Percentiles rank a stretch among this genome's conserved stretches.
Conservation (phyloP, 2,888 invertebrate species). For the Idaea dimidiata region DNA sequence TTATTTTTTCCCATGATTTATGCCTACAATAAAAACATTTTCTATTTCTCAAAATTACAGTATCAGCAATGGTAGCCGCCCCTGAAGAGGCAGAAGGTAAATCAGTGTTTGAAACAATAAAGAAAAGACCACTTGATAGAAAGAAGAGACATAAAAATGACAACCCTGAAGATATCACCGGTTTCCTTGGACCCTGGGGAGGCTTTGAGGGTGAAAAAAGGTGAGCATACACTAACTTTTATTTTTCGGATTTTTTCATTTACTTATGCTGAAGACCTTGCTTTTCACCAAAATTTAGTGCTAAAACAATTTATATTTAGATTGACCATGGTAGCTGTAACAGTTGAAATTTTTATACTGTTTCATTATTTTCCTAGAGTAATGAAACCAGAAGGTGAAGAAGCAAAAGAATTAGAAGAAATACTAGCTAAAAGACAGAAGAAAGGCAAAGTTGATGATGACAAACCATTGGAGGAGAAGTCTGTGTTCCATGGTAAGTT, state of each 20-base stretch:
- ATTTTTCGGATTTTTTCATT: not conserved
- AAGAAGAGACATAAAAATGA: constrained; percentile 94
- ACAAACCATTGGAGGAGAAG: constrained; percentile 97
- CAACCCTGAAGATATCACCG: constrained; percentile 94
- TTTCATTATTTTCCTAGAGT: constrained; percentile 74
- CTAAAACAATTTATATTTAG: no score
- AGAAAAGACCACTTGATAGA: constrained; percentile 86
- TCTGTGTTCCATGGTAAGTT: constrained; percentile 93
- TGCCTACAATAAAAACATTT: not conserved
- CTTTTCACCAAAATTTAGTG: no score
- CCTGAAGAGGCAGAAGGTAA: constrained; percentile 89
- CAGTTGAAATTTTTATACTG: not conserved
- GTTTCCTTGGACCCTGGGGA: constrained; percentile 99
- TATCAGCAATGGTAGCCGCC: constrained; percentile 82
- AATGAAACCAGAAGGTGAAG: constrained; percentile 95
- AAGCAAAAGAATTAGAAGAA: constrained; percentile 96
- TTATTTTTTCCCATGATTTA: not conserved
- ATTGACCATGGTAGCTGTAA: no score
- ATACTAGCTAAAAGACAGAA: constrained; percentile 95
- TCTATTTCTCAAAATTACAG: constrained; percentile 37
- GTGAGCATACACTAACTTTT: constrained; percentile 41
- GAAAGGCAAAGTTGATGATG: constrained; percentile 92
- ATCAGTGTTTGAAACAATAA: constrained; percentile 94
- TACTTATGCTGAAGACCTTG: no score
- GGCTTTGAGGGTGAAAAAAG: constrained; percentile 93